A percentile compares a stretch with the other conserved stretches of the same genome.
Conservation (phyloP, 1,140 invertebrate species). For the Vollenhovia emeryi region DNA sequence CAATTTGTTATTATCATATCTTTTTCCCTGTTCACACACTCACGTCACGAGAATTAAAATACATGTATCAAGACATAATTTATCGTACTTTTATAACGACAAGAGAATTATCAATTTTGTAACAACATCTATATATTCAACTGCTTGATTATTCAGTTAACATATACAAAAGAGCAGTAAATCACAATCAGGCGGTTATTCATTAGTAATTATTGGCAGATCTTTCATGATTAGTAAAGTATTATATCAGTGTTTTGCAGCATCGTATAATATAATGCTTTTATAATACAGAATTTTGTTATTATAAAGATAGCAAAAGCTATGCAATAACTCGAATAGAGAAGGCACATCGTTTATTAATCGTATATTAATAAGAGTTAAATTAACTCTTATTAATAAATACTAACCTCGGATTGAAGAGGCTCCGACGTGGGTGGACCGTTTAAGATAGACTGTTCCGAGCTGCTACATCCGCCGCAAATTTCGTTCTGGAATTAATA, state of each 20-base stretch:
- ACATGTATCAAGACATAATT: slow-evolving; percentile 3
- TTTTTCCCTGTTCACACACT: neutral
- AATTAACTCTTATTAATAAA: slow-evolving; percentile 21
- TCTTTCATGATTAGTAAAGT: slow-evolving; percentile 52
- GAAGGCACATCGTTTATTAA: slow-evolving; percentile 66
- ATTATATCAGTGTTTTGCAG: slow-evolving; percentile 61
- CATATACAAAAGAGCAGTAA: slow-evolving; percentile 43
- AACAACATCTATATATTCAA: slow-evolving; percentile 45
- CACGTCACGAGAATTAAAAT: neutral
- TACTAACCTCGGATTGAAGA: slow-evolving; percentile 79
- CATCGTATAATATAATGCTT: slow-evolving; percentile 47
- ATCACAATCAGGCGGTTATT: slow-evolving; percentile 19
- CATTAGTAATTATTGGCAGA: slow-evolving; percentile 62
- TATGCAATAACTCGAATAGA: slow-evolving; percentile 50
- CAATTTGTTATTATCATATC: slow-evolving; percentile 4
- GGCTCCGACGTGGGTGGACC: slow-evolving; percentile 78
- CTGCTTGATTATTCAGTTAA: slow-evolving; percentile 34
- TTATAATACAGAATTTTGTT: slow-evolving; percentile 45
- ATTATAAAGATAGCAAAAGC: slow-evolving; percentile 63
- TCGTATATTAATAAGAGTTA: slow-evolving; percentile 60
- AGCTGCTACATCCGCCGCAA: slow-evolving; percentile 75
- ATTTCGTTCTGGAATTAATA: slow-evolving; percentile 71
- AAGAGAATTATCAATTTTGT: slow-evolving; percentile 45
- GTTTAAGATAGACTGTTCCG: slow-evolving; percentile 77
- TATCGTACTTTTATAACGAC: neutral